Evolutionary conservation across 2,113 vertebrate genomes (phyloP).

Genomic region (Burhinus bistriatus): DNA sequence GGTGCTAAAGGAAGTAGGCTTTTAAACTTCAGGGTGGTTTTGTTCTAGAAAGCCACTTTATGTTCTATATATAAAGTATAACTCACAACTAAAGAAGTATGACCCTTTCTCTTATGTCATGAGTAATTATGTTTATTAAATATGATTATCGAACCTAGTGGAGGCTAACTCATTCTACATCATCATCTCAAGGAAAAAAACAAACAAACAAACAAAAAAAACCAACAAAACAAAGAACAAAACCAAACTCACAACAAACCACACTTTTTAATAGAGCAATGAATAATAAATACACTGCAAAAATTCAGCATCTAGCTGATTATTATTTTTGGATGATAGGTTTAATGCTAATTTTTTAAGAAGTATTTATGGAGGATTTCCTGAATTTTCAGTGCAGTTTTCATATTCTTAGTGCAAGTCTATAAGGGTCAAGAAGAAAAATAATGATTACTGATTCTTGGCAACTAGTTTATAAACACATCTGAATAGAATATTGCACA

Average conservation of each 20-base stretch:
- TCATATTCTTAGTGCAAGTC: constrained; percentile 28
- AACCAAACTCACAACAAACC: background rate
- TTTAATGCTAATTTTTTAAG: background rate
- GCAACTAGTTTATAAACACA: constrained; percentile 15
- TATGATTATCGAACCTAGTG: background rate
- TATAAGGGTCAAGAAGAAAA: constrained; percentile 16
- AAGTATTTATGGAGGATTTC: constrained; percentile 26
- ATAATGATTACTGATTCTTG: constrained; percentile 35
- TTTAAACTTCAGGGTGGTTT: background rate
- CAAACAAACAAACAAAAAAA: background rate
- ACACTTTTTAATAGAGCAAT: background rate
- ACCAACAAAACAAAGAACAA: background rate
- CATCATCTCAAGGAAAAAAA: background rate
- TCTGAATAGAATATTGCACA: constrained; percentile 24
- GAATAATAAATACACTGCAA: background rate
- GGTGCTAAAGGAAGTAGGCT: background rate
- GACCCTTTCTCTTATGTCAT: background rate
- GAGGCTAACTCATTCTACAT: background rate
- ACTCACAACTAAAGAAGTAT: background rate
- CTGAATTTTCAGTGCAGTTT: constrained; percentile 21
- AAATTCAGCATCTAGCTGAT: background rate
- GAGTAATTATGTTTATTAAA: background rate
- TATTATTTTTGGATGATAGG: background rate
- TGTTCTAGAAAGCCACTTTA: background rate
- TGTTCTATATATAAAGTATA: background rate